These are phyloP conservation scores for Sesia apiformis DNA, from an alignment of 2,888 invertebrate species.

Conservation along the genomic window DNA sequence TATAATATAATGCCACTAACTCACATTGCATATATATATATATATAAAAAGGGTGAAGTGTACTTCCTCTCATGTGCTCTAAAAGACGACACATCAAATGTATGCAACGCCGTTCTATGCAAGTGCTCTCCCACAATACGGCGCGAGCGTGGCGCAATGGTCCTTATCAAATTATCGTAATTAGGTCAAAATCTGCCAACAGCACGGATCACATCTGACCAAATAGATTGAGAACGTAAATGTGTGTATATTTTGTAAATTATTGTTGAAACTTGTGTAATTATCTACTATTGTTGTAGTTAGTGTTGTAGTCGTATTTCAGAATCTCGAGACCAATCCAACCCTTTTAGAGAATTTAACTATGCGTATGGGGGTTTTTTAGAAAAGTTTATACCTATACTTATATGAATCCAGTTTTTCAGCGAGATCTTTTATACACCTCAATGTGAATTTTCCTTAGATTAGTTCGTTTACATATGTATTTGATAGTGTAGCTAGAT, in stretches of 20 bases:
- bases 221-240: conserved; percentile 22
- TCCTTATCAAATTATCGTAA: not conserved
- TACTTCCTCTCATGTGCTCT: no score
- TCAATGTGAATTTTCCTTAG: conserved; percentile 58
- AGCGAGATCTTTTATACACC: conserved; percentile 62
- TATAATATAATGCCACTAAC: no score
- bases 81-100: not conserved
- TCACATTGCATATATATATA: no score
- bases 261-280: conserved; percentile 54
- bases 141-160: not conserved
- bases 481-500: not conserved
- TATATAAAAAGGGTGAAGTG: no score
- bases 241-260: conserved; percentile 62
- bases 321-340: conserved; percentile 69
- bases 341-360: conserved; percentile 58
- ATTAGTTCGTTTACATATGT: conserved; percentile 26
- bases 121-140: not conserved
- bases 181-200: not conserved
- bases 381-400: conserved; percentile 61
- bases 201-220: conserved; percentile 10
- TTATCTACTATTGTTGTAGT: conserved; percentile 49
- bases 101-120: not conserved
- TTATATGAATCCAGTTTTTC: conserved; percentile 58
- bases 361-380: conserved; percentile 53
- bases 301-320: conserved; percentile 45